Evolutionary conservation across 2,797 vertebrate species (phyloP), one percentile per base, ranked within the genome.

Genomic region (Anableps anableps): DNA sequence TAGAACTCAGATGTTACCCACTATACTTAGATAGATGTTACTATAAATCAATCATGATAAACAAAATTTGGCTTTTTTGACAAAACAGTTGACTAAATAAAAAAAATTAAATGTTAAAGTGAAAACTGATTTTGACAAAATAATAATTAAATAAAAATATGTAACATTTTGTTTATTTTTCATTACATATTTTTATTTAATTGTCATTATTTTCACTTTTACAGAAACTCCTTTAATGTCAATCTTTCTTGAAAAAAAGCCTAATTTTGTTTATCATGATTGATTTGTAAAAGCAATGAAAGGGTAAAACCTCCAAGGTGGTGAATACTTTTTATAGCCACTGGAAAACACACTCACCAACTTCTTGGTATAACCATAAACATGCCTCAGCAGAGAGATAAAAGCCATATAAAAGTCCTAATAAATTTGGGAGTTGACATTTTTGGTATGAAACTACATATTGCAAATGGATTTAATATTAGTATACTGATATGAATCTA

Each of bases 1-100:
- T 76, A 77, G 75, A 45, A 75, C 84, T 51, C 89, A 92, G 89
- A 89, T 93, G 89, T 86, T 92, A 51, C 78, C 71, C 85, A 75
- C 55, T 29, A 60, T 10, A 60, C n/a, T n/a, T n/a, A n/a, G n/a
- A n/a, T n/a, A n/a, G n/a, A n/a, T n/a, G n/a, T n/a, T n/a, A n/a
- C 55, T 29, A 60, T 10, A 60, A 16, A 14, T 60, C 13, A 60
- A 6, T 60, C n/a, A 31, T 1, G 26, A 13, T 58, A n/a, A 58
- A 58, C 23, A 29, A 58, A 58, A 58, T 4, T 58, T 13, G 0
- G 23, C 53, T 58, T 60, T 60, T 31, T 60, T 60, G 26, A 60
- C 13, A 60, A 31, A 55, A 23, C 26, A n/a, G 11, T 55, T 55
- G 26, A n/a, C 53, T 10, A 53, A 53, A 51, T 17, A 50, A 47